Percentiles rank a stretch among this genome's conserved stretches.
Conservation (phyloP, 2,113 vertebrate species). For the Ramphastos sulfuratus region DNA sequence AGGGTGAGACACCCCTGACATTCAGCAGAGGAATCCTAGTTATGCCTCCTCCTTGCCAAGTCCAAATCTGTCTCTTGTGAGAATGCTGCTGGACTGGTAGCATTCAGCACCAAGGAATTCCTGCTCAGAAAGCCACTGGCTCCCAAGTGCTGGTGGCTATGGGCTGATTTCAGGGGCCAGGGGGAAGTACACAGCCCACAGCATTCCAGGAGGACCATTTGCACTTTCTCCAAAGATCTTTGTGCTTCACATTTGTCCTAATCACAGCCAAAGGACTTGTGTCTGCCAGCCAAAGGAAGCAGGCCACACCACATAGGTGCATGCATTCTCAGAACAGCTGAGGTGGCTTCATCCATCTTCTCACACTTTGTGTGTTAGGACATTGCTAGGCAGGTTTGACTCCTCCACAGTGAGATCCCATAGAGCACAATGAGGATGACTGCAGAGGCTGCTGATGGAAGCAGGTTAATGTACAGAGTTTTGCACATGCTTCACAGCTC, state of each 20-base stretch:
- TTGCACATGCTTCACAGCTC: not conserved
- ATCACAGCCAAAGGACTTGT: not conserved
- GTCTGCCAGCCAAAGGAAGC: not conserved
- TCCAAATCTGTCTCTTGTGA: not conserved
- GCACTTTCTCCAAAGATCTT: not conserved
- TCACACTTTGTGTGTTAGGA: not conserved
- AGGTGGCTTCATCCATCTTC: not conserved
- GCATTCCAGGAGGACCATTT: not conserved
- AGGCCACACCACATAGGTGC: not conserved
- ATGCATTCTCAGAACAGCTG: not conserved
- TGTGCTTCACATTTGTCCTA: not conserved
- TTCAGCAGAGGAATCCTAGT: conserved; percentile 13
- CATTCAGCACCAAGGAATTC: not conserved
- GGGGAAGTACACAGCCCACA: not conserved
- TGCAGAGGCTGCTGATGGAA: not conserved
- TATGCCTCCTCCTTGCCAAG: conserved; percentile 37
- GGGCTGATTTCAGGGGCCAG: not conserved
- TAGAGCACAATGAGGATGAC: not conserved
- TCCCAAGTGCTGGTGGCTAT: not conserved
- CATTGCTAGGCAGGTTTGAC: not conserved
- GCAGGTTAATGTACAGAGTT: not conserved
- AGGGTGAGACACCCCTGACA: not conserved
- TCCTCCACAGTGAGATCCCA: not conserved
- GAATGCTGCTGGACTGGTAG: not conserved
- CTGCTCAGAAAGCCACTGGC: not conserved